Base-by-base conservation (phyloP, 2,888 invertebrate species). In the Folsomia candida region DNA sequence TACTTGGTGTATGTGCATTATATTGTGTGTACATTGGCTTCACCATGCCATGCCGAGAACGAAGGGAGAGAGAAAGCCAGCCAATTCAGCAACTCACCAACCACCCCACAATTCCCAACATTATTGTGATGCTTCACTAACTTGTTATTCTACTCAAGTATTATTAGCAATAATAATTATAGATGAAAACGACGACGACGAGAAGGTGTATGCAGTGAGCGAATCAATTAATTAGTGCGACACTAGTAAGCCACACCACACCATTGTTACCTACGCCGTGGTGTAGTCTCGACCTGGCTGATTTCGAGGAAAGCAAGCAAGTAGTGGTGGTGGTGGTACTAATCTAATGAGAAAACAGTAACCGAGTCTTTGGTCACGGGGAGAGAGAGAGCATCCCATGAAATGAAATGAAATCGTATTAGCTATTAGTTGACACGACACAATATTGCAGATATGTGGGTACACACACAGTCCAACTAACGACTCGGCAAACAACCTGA, bases 131-230 rank as follows among this genome's bases (percentile, higher is more conserved):
- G 47, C 47, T 18, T 47, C 47, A 47, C 9, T 47, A 47, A 18
- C 47, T 47, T 47, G 9, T n/a, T n/a, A 47, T 11, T 47, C 18
- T 47, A 51, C 51, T 61, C 64, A 64, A 61, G 69, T 73, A 76
- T 76, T 74, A 77, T 76, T 76, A 74, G 76, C 75, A 73, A 75
- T 76, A 78, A 78, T 78, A 74, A 74, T 74, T 74, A 70, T 72
- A 78, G 70, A 69, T 70, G 74, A 68, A 67, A 65, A 71, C 73
- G 64, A 58, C n/a, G n/a, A n/a, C n/a, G n/a, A n/a, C n/a, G n/a
- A n/a, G 24, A 58, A 62, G 67, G 75, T 75, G 72, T 66, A 73
- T 71, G 74, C 65, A 71, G 70, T 69, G 73, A 69, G 69, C 71
- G 66, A 70, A 69, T 71, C 76, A 76, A 76, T 76, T 76, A 76